Base-by-base conservation (phyloP, 2,888 invertebrate species). In the Andrena minutula region DNA sequence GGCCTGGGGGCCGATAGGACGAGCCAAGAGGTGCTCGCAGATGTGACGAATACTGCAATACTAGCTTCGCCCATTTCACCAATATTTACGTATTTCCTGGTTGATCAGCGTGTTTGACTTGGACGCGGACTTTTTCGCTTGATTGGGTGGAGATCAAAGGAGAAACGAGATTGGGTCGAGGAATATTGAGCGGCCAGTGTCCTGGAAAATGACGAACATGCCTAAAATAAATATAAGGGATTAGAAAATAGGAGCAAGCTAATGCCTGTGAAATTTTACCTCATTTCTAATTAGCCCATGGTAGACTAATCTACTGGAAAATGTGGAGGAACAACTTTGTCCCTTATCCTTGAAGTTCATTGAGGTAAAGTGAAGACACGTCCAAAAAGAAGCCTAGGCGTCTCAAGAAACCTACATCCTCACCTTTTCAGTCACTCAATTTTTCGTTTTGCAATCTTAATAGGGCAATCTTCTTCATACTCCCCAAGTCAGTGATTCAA, bases 1-100 rank as follows among this genome's bases (percentile, higher is more conserved):
- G 66, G 63, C 69, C 69, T 41, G 53, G 56, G 65, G 75, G 56
- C 75, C 66, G 65, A 72, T 64, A 63, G 30, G 35, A 60, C 41
- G 20, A 28, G 30, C 73, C 41, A 53, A 78, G 23, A 53, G 47
- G 66, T n/a, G 12, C 23, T 64, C 30, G 28, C 10, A 28, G 20
- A 41, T 47, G 32, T 26, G 66, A 30, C 28, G 66, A 66, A 66
- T 30, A 35, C 2, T 30, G 66, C 66, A 60, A 58, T 23, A 63
- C 47, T 20, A 64, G 64, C 23, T 12, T 49, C 51, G 28, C n/a
- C 8, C 16, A 26, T 60, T 70, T 41, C 23, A 47, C 28, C 47
- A 71, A 60, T 71, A 60, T 61, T 71, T 71, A 41, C 70, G 16
- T 47, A 47, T 61, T 28, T 28, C 47, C 12, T 12, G 26, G 60